Base-by-base conservation (phyloP, 2,888 invertebrate species). In the Gibbula magus region DNA sequence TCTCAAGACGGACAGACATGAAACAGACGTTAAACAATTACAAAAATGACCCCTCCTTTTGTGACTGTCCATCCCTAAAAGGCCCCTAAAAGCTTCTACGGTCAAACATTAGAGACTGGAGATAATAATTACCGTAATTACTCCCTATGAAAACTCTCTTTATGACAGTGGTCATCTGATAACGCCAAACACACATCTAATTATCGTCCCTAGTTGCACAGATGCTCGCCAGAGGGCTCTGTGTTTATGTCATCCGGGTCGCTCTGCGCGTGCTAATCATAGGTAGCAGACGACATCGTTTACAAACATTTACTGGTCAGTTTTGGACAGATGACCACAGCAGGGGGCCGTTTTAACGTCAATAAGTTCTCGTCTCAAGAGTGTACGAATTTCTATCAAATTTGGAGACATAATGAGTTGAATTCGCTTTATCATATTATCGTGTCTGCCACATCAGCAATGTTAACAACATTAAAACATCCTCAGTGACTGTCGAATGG, bases 261-360 rank as follows among this genome's bases (percentile, higher is more conserved):
- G 54, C 35, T 32, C 53, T 29, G 75, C 75, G 32, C 75, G 54
- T 54, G 75, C 53, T 75, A 75, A 75, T 75, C 53, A 75, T 25
- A 75, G 75, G 75, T 54, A 75, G 75, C 53, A 75, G 75, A 53
- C 54, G 54, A 53, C 74, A 52, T 39, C 32, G 70, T 70, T 70
- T 70, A 35, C 70, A 70, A 70, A 70, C 70, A 70, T 70, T 70
- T 70, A 35, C 35, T 70, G 70, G 29, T 20, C 70, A 70, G 70
- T 32, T 70, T 45, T 70, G 39, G 20, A n/a, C 70, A 70, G 70
- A 70, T 70, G 70, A 70, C 18, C 39, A 32, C 70, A 13, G 35
- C 70, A n/a, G 70, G 70, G 70, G 70, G 16, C 16, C 20, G n/a
- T 56, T 25, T 56, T 56, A 25, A 56, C 56, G 20, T 56, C 25